These are phyloP conservation scores for Drosophila leontia DNA, from an alignment of 1,140 invertebrate species.

Conservation along the genomic window DNA sequence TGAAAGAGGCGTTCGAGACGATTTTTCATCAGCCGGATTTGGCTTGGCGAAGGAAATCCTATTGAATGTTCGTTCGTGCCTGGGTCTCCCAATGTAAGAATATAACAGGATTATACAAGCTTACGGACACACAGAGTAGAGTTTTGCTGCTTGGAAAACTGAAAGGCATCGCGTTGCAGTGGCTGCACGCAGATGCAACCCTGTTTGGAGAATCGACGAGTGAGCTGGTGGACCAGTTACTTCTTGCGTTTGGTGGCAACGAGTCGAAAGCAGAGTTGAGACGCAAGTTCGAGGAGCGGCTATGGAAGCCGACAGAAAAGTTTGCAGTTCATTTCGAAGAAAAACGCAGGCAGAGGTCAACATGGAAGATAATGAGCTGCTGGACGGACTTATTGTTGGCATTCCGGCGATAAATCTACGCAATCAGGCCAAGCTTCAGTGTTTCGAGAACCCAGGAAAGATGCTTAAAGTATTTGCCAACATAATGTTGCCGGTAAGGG, in stretches of 20 bases:
- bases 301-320: no score
- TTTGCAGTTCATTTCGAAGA: no score
- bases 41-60: neutral
- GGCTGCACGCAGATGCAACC: no score
- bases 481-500: neutral
- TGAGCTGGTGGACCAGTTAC: neutral
- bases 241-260: neutral
- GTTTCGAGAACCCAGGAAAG: neutral
- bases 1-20: neutral
- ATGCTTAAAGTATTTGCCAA: slow-evolving; percentile 3
- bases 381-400: slow-evolving; percentile 1
- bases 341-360: no score
- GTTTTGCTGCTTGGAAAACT: neutral
- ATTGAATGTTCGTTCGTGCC: neutral
- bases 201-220: no score
- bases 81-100: neutral
- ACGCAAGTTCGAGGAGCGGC: no score
- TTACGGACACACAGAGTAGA: neutral
- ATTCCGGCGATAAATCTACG: neutral
- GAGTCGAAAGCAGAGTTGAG: no score
- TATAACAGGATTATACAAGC: neutral
- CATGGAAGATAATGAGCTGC: no score
- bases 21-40: slow-evolving; percentile 2
- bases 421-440: neutral
- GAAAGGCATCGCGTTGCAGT: neutral